Conservation (phyloP, 2,888 invertebrate genomes). For the Drosophila percnosoma region DNA sequence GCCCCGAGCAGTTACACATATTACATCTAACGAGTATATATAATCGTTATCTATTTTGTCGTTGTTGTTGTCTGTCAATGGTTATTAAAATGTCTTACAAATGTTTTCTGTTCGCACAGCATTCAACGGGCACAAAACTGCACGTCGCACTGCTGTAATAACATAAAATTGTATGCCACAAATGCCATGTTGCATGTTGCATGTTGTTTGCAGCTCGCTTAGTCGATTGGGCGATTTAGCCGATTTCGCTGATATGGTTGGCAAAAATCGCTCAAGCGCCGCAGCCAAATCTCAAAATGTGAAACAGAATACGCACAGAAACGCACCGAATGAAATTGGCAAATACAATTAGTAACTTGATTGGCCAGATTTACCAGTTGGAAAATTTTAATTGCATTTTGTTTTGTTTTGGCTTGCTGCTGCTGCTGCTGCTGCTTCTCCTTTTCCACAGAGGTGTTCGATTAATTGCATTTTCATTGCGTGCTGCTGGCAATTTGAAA, state of each 20-base stretch:
- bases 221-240: slow-evolving; percentile 32
- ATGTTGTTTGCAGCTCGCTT: slow-evolving; percentile 13
- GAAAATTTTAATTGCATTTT: slow-evolving; percentile 69
- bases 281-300: slow-evolving; percentile 45
- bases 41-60: slow-evolving; percentile 36
- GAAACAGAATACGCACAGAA: slow-evolving; percentile 18
- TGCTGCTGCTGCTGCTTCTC: background rate
- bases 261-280: slow-evolving; percentile 67
- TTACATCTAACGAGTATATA: slow-evolving; percentile 9
- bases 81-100: slow-evolving; percentile 80
- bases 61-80: slow-evolving; percentile 61
- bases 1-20: slow-evolving; percentile 28
- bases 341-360: slow-evolving; percentile 70
- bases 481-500: slow-evolving; percentile 43
- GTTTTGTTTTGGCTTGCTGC: background rate
- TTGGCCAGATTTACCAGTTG: slow-evolving; percentile 52
- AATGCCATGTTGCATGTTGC: slow-evolving; percentile 46
- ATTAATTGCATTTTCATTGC: slow-evolving; percentile 47
- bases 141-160: slow-evolving; percentile 49
- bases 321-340: slow-evolving; percentile 59
- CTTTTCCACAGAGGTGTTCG: slow-evolving; percentile 37
- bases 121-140: slow-evolving; percentile 47
- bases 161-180: slow-evolving; percentile 62
- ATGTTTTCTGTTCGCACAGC: slow-evolving; percentile 70
- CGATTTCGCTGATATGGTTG: slow-evolving; percentile 35